Conservation (phyloP, 2,797 vertebrate species). For the Periophthalmus magnuspinnatus region DNA sequence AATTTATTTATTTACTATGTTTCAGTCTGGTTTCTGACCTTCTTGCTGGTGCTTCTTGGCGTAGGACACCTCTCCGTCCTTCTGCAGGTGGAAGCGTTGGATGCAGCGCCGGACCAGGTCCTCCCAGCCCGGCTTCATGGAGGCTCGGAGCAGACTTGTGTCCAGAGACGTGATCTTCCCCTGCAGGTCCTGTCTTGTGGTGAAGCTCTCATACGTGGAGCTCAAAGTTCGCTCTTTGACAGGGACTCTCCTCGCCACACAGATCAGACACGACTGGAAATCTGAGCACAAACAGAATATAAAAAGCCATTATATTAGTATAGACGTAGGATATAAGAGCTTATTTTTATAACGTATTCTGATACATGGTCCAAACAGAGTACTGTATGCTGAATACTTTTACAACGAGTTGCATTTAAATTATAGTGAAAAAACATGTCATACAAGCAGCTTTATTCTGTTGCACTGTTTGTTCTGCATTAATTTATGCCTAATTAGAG, state of each 20-base stretch:
- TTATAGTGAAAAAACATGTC: too few species aligned
- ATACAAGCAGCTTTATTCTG: too few species aligned
- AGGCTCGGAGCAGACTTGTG: slow-evolving; percentile 92
- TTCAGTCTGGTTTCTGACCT: slow-evolving; percentile 71
- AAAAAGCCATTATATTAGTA: too few species aligned
- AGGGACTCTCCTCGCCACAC: slow-evolving; percentile 94
- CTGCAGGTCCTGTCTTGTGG: slow-evolving; percentile 97
- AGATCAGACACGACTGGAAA: slow-evolving; percentile 98
- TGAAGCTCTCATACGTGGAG: slow-evolving; percentile 93
- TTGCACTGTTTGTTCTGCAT: too few species aligned
- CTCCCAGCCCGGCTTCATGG: slow-evolving; percentile 99
- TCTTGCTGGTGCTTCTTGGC: slow-evolving; percentile 98
- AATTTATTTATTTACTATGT: too few species aligned
- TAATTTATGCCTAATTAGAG: too few species aligned
- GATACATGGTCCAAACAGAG: too few species aligned
- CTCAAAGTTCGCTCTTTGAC: slow-evolving; percentile 91
- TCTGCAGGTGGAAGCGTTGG: slow-evolving; percentile 95
- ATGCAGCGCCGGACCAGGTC: slow-evolving; percentile 96
- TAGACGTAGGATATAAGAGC: too few species aligned
- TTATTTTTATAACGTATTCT: too few species aligned
- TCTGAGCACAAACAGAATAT: slow-evolving; percentile 68
- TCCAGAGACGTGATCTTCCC: slow-evolving; percentile 97
- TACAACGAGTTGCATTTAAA: too few species aligned
- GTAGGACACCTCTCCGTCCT: slow-evolving; percentile 92
- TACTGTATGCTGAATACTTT: too few species aligned